phyloP scores from a whole-genome alignment of 37 sponge, comb jelly and placozoan genomes.

The Ephydatia muelleri region DNA sequence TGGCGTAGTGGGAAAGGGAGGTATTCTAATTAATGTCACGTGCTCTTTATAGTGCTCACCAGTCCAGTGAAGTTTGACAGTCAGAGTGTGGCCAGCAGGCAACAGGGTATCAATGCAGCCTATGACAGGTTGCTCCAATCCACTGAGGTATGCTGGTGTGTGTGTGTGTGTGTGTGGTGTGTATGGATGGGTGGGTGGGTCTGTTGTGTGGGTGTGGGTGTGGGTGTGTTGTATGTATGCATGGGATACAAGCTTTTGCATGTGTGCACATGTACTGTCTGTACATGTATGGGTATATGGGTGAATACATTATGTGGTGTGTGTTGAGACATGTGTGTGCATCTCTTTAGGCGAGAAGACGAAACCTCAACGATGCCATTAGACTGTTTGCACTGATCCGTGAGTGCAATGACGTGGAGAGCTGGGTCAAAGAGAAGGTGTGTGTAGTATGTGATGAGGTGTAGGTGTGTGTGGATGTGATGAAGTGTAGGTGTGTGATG shows the following conservation, averaged over 20 bases:
- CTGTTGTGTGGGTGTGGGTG: no score
- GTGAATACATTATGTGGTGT: slow-evolving; percentile 6
- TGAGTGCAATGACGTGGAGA: slow-evolving; percentile 90
- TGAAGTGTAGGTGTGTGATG: no score
- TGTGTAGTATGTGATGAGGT: background rate
- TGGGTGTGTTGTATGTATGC: background rate
- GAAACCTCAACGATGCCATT: slow-evolving; percentile 71
- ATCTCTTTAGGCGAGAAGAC: slow-evolving; percentile 32
- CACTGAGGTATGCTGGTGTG: slow-evolving; percentile 52
- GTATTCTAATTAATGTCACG: background rate
- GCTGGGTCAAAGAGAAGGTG: slow-evolving; percentile 83
- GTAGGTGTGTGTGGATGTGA: background rate
- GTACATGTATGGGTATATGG: slow-evolving; percentile 27
- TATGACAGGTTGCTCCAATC: slow-evolving; percentile 59
- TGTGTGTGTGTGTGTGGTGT: slow-evolving; percentile 21
- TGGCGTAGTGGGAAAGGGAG: background rate
- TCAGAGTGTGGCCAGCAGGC: slow-evolving; percentile 71
- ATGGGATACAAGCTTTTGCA: background rate
- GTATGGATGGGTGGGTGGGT: background rate
- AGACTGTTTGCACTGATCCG: slow-evolving; percentile 75
- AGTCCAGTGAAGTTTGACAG: slow-evolving; percentile 34
- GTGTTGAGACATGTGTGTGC: background rate
- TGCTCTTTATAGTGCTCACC: background rate
- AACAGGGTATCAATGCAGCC: slow-evolving; percentile 68
- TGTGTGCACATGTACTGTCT: background rate